These are phyloP conservation scores for Dynastes tityus DNA, from an alignment of 2,888 invertebrate species.

Conservation along the genomic window DNA sequence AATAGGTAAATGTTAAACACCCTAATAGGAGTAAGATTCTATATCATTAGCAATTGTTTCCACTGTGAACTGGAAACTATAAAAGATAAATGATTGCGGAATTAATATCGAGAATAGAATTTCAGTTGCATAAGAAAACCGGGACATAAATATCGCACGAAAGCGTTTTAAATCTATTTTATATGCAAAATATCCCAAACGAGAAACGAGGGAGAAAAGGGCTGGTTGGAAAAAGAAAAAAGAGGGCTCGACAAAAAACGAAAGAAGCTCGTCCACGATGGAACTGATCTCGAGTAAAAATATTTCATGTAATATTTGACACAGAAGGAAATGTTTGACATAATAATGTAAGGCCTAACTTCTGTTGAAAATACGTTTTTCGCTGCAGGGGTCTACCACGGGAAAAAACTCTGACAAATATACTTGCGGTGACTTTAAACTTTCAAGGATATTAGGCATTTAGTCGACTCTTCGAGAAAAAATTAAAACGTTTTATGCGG, in stretches of 20 bases:
- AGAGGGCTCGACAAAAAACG: constrained; percentile 29
- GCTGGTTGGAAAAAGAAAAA: constrained; percentile 6
- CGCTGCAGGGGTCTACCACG: background rate
- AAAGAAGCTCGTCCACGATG: constrained; percentile 25
- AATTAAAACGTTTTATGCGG: constrained; percentile 23
- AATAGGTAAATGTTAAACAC: too few relatives aligned
- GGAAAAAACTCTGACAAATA: constrained; percentile 41
- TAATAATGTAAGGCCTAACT: constrained; percentile 46
- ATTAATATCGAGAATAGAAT: constrained; percentile 41
- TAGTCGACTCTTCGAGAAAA: constrained; percentile 21
- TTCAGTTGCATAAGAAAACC: constrained; percentile 31
- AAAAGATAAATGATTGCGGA: background rate
- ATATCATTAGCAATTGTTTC: too few relatives aligned
- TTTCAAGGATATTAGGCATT: constrained; percentile 11
- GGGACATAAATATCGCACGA: constrained; percentile 38
- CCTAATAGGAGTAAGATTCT: too few relatives aligned
- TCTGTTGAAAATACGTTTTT: constrained; percentile 42
- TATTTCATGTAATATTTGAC: constrained; percentile 46
- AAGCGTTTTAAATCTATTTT: constrained; percentile 41
- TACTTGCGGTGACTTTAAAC: constrained; percentile 31
- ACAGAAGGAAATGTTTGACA: constrained; percentile 45
- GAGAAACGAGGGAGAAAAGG: constrained; percentile 5
- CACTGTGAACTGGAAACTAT: too few relatives aligned
- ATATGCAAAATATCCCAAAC: constrained; percentile 36
- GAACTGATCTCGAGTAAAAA: constrained; percentile 45